phyloP scores from a whole-genome alignment of 2,888 invertebrate species.

The Hydrotaea diabolus region DNA sequence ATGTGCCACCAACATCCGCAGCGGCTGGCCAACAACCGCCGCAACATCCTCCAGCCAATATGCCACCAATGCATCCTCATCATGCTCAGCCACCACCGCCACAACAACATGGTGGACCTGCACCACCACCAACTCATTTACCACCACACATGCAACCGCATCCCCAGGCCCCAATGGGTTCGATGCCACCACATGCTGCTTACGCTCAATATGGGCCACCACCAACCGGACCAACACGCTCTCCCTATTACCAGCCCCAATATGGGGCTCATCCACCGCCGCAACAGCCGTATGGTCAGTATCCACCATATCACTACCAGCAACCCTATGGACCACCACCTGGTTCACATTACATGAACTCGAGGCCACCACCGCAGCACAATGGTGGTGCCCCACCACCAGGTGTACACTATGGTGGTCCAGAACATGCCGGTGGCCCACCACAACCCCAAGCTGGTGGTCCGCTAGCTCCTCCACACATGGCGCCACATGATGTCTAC shows the following conservation, averaged over 20 bases:
- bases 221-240: slow-evolving; percentile 77
- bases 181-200: slow-evolving; percentile 78
- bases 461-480: slow-evolving; percentile 65
- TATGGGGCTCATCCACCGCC: slow-evolving; percentile 78
- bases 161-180: slow-evolving; percentile 78
- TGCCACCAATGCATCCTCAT: slow-evolving; percentile 69
- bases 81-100: slow-evolving; percentile 81
- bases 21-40: slow-evolving; percentile 53
- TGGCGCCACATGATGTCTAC: slow-evolving; percentile 69
- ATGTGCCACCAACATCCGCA: slow-evolving; percentile 50
- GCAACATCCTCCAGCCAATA: slow-evolving; percentile 57
- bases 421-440: slow-evolving; percentile 64
- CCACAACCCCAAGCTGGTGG: slow-evolving; percentile 66
- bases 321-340: slow-evolving; percentile 79
- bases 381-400: slow-evolving; percentile 70
- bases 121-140: slow-evolving; percentile 82
- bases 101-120: slow-evolving; percentile 77
- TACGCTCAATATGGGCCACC: slow-evolving; percentile 79
- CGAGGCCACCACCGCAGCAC: slow-evolving; percentile 76
- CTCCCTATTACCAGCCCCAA: slow-evolving; percentile 80
- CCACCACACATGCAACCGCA: slow-evolving; percentile 74
- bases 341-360: slow-evolving; percentile 76
- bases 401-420: slow-evolving; percentile 72
- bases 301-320: slow-evolving; percentile 78
- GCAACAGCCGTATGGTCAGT: slow-evolving; percentile 78